Conservation (phyloP, 2,888 invertebrate species). For the Dorcus parallelipipedus region DNA sequence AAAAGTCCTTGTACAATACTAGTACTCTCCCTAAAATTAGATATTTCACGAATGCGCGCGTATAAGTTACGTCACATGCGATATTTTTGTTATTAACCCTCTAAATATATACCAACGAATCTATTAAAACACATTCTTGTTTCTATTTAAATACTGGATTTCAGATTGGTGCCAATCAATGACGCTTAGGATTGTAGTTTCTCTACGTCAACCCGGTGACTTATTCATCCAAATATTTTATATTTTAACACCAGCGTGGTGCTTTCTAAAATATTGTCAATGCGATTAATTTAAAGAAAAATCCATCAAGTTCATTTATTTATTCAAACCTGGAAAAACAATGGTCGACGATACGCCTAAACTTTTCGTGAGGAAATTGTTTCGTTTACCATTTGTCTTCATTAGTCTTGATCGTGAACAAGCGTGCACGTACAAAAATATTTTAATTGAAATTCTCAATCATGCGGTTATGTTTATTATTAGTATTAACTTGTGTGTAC, state of each 20-base stretch:
- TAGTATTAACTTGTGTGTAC: too few relatives aligned
- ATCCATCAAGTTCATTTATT: too few relatives aligned
- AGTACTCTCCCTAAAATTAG: not conserved
- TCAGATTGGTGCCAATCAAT: constrained; percentile 34
- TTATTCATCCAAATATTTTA: constrained; percentile 6
- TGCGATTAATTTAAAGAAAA: constrained; percentile 1
- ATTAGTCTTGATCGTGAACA: too few relatives aligned
- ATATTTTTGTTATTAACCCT: constrained; percentile 32
- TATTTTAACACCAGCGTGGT: constrained; percentile 2
- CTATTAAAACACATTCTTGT: constrained; percentile 31
- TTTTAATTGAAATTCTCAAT: too few relatives aligned
- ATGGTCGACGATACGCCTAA: too few relatives aligned
- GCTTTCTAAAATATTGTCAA: constrained; percentile 1
- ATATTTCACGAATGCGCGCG: not conserved
- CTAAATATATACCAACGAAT: constrained; percentile 29
- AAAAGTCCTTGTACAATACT: too few relatives aligned
- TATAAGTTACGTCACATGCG: constrained; percentile 28
- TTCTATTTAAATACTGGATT: constrained; percentile 30
- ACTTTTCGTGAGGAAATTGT: too few relatives aligned
- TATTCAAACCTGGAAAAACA: too few relatives aligned
- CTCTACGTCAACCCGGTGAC: constrained; percentile 11
- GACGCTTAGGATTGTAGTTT: constrained; percentile 27
- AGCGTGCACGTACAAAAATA: too few relatives aligned
- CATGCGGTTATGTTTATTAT: too few relatives aligned
- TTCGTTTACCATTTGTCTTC: too few relatives aligned